phyloP scores from a whole-genome alignment of 37 sponge, comb jelly and placozoan genomes.

The Mnemiopsis leidyi region DNA sequence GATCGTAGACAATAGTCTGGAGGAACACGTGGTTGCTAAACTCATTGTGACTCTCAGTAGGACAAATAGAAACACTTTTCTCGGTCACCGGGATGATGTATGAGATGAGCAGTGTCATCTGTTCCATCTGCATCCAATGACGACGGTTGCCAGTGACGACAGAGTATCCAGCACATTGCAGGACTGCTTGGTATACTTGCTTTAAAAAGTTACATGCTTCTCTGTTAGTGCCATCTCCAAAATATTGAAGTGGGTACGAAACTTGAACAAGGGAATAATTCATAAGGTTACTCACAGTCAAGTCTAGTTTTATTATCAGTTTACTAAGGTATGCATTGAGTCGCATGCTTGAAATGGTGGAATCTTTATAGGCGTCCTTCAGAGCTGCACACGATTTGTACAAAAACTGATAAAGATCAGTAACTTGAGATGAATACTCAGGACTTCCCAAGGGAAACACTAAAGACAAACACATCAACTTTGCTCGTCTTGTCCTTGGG shows the following conservation, averaged over 20 bases:
- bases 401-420: neutral
- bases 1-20: constrained; percentile 1
- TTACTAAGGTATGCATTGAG: neutral
- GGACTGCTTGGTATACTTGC: neutral
- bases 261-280: neutral
- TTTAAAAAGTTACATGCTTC: neutral
- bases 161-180: constrained; percentile 31
- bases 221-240: neutral
- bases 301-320: neutral
- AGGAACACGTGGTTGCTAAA: neutral
- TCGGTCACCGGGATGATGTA: constrained; percentile 4
- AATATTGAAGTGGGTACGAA: neutral
- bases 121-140: neutral
- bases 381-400: neutral
- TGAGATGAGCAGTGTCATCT: neutral
- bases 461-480: neutral
- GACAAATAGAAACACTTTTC: neutral
- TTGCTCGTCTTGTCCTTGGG: neutral
- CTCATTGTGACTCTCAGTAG: neutral
- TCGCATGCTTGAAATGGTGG: too few species aligned
- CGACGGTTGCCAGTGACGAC: neutral
- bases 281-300: neutral
- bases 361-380: neutral
- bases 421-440: neutral
- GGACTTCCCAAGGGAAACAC: constrained; percentile 20